These are phyloP conservation scores for Folsomia candida DNA, from an alignment of 2,888 invertebrate genomes.

Conservation along the genomic window DNA sequence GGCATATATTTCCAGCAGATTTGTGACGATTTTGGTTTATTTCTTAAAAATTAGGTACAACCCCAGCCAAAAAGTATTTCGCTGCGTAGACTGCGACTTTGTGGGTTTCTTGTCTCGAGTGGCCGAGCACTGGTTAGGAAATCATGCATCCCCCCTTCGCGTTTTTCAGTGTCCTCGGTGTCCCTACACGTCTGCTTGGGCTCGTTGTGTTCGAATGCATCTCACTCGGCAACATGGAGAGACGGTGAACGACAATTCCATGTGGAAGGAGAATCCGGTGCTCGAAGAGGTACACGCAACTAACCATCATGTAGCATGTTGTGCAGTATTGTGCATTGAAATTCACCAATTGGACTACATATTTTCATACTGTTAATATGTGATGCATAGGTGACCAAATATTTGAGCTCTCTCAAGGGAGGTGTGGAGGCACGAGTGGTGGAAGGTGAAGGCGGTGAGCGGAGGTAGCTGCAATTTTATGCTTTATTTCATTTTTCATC, in stretches of 20 bases:
- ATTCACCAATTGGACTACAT: too few species aligned
- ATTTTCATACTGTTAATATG: too few species aligned
- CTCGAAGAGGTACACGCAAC: conserved; percentile 61
- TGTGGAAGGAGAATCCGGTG: conserved; percentile 69
- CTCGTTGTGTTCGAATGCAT: conserved; percentile 70
- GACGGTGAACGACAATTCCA: conserved; percentile 58
- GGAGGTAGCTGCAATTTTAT: too few species aligned
- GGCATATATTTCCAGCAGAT: too few species aligned
- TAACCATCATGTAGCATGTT: not conserved
- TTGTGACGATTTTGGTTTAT: too few species aligned
- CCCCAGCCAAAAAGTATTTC: conserved; percentile 70
- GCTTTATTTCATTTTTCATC: too few species aligned
- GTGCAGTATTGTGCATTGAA: not conserved
- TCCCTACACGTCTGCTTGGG: conserved; percentile 74
- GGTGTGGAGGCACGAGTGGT: conserved; percentile 58
- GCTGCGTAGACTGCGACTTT: conserved; percentile 73
- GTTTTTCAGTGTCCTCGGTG: conserved; percentile 67
- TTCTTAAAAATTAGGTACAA: too few species aligned
- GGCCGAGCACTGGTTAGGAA: conserved; percentile 75
- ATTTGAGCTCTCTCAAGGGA: conserved; percentile 66
- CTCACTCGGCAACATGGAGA: conserved; percentile 70
- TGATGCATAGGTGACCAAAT: conserved; percentile 61
- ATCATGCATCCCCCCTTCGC: conserved; percentile 66
- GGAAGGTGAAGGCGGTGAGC: conserved; percentile 47
- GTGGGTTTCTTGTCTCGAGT: conserved; percentile 71